Conservation (phyloP, 2,113 vertebrate genomes). For the Prinia subflava region DNA sequence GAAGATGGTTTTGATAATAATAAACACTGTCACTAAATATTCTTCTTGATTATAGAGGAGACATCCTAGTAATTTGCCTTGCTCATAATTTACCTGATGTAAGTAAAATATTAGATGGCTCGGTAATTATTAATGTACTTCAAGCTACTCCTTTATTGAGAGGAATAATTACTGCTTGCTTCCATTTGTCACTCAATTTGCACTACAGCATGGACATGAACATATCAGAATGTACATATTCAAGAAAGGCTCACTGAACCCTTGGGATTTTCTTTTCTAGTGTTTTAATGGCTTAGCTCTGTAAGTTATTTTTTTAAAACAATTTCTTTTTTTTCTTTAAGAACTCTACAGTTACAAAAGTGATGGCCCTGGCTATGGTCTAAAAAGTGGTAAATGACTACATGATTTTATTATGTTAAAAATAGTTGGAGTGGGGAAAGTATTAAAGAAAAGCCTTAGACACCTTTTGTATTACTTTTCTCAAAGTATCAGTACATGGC, state of each 20-base stretch:
- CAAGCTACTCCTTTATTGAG: not conserved
- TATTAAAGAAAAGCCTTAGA: not conserved
- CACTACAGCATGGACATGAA: not conserved
- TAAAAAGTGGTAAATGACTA: not conserved
- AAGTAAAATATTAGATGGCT: slow-evolving; percentile 35
- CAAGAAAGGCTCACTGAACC: not conserved
- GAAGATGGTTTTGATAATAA: slow-evolving; percentile 5
- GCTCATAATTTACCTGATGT: slow-evolving; percentile 22
- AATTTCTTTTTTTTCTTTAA: not conserved
- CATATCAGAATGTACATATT: not conserved
- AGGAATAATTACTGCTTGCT: slow-evolving; percentile 24
- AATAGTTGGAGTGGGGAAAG: not conserved
- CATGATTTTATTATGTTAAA: not conserved
- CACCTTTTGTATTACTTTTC: not conserved
- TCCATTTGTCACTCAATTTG: not conserved
- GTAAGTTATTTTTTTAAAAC: not conserved
- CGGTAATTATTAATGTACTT: slow-evolving; percentile 54
- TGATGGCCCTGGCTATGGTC: not conserved
- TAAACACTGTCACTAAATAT: slow-evolving; percentile 25
- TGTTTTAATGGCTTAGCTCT: not conserved
- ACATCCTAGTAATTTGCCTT: slow-evolving; percentile 35
- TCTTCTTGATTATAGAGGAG: slow-evolving; percentile 21
- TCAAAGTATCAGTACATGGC: not conserved
- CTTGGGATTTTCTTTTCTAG: not conserved
- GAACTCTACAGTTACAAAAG: not conserved